These are phyloP conservation scores for Thysanoteuthis rhombus DNA, from an alignment of 2,888 invertebrate species.

Conservation along the genomic window DNA sequence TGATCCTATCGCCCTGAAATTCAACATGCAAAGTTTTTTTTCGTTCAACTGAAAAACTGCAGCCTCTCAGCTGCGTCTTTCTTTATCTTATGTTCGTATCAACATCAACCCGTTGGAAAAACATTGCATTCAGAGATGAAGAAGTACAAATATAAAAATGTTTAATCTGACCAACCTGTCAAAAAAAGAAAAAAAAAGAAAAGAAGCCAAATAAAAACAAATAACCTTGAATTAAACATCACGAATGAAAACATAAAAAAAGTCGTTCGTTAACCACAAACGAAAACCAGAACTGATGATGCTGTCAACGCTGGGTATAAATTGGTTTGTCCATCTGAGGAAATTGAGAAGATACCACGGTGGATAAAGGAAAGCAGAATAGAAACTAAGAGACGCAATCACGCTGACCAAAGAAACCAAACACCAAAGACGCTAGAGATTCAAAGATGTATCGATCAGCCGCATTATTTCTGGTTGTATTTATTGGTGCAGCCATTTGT, in stretches of 20 bases:
- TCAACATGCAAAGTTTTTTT: not conserved
- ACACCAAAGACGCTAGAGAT: not conserved
- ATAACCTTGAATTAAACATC: not conserved
- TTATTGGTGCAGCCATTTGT: not conserved
- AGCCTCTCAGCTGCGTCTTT: not conserved
- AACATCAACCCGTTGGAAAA: too few species aligned
- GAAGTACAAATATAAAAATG: not conserved
- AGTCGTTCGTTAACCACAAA: not conserved
- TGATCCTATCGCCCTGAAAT: not conserved
- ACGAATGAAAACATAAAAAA: not conserved
- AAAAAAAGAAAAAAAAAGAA: not conserved
- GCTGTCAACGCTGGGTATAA: not conserved
- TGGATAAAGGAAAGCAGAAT: not conserved
- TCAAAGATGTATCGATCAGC: not conserved
- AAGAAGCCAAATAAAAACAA: not conserved
- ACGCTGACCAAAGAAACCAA: too few species aligned
- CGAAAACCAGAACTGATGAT: not conserved
- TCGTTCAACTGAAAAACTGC: not conserved
- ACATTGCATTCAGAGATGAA: too few species aligned
- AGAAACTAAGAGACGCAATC: not conserved
- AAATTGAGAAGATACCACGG: not conserved
- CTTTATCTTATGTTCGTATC: not conserved
- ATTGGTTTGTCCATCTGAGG: not conserved
- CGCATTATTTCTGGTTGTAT: not conserved
- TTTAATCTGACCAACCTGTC: not conserved